Evolutionary conservation across 1,140 invertebrate species (phyloP), one percentile per base, ranked within the genome.

Genomic region (Diploscapter pachys): DNA sequence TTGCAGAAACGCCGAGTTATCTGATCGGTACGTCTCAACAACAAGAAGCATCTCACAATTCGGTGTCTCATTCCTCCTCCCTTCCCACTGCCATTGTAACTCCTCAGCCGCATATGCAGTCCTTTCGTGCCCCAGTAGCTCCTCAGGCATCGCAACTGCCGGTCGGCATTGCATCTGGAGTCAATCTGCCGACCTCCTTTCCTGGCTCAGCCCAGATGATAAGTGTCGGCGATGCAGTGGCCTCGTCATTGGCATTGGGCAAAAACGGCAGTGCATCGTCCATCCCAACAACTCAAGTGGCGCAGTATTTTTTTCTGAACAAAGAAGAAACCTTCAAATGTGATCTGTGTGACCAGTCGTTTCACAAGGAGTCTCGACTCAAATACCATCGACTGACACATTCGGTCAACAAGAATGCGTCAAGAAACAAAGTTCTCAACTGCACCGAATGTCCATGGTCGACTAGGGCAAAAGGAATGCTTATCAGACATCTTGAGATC

Each of bases 311-410:
- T 11, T 2, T 54, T 63, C 13, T 80, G 54, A 50, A 49, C 2
- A 80, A 82, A 13, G 54, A 67, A 9, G 73, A 79, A 52, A 70
- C 72, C 8, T 72, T 75, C n/a, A 76, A 76, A 56, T 85, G 83
- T 55, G 76, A 79, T 11, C 64, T 75, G 56, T 85, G 83, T 66
- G 79, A 77, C 50, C 77, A 79, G 2, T 80, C 83, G 50, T 85
- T 85, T 70, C 79, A 82, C 5, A 85, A 85, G 73, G 71, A 75
- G 55, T 72, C 72, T 8, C 84, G 85, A 4, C 68, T 83, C n/a
- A 66, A 59, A 50, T 66, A 83, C 8, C 83, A 85, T 73, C 74
- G 73, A 50, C 78, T 83, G 56, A 85, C 83, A 8, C 83, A 85
- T 72, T 69, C 80, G 11, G 79, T 85, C 55, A 84, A 85, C 64